phyloP scores from a whole-genome alignment of 2,113 vertebrate species.

The Leiothrix lutea region DNA sequence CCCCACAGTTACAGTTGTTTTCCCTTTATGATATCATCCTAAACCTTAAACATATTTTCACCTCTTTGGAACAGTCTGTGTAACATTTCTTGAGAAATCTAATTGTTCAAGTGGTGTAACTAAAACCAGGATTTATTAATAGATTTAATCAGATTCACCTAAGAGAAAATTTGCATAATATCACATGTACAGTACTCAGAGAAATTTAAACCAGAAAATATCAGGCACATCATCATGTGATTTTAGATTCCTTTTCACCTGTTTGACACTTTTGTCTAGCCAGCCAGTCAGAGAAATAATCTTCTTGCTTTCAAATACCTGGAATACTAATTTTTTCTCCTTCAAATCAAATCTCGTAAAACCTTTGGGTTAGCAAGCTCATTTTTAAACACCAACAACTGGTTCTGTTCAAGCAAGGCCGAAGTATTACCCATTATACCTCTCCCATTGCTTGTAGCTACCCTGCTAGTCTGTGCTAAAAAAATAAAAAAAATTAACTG shows the following conservation, averaged over 20 bases:
- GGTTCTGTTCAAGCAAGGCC: background rate
- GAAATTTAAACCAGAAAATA: background rate
- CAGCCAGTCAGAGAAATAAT: background rate
- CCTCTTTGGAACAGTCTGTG: background rate
- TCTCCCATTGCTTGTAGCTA: background rate
- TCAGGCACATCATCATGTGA: background rate
- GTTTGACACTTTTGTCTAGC: background rate
- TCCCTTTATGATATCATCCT: background rate
- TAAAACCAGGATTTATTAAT: background rate
- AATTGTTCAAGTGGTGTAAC: background rate
- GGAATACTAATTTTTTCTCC: background rate
- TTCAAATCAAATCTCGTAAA: background rate
- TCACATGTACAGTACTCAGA: background rate
- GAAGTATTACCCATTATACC: background rate
- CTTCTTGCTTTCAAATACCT: background rate
- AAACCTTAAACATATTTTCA: background rate
- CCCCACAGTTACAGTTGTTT: background rate
- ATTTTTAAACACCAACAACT: background rate
- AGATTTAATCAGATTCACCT: slow-evolving; percentile 3
- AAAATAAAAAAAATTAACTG: background rate
- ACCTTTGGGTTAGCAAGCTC: background rate
- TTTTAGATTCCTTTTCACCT: background rate
- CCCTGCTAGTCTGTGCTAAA: background rate
- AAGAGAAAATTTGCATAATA: background rate
- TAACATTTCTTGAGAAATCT: background rate